These are phyloP conservation scores for Rhombomys opimus DNA, from an alignment of 2,113 vertebrate species.

Conservation along the genomic window DNA sequence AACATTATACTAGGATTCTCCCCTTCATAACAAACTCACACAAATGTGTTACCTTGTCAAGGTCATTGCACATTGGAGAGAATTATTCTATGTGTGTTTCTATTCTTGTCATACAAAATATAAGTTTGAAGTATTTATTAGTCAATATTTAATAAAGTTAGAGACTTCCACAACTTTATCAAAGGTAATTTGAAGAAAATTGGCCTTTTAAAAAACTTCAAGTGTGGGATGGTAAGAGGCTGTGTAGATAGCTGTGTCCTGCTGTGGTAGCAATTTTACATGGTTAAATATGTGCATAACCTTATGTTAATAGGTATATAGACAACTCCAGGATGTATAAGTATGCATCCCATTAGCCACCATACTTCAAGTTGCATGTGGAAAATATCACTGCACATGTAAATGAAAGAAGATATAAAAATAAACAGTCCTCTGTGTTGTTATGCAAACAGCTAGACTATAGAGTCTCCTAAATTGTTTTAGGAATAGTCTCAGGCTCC, in stretches of 20 bases:
- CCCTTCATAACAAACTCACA: neutral
- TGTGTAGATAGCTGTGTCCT: neutral
- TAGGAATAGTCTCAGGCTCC: neutral
- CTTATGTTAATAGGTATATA: neutral
- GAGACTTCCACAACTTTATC: neutral
- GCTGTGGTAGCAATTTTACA: neutral
- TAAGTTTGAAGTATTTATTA: neutral
- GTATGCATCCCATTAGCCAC: neutral
- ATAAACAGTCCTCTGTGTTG: neutral
- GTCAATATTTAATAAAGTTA: neutral
- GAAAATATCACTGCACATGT: neutral
- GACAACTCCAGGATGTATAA: neutral
- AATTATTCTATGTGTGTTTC: neutral
- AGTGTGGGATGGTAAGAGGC: neutral
- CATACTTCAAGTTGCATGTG: neutral
- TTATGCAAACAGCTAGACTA: conserved; percentile 15
- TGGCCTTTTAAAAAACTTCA: neutral
- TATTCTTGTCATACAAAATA: conserved; percentile 1
- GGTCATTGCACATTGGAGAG: neutral
- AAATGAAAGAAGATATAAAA: conserved; percentile 1
- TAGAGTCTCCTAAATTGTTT: neutral
- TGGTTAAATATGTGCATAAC: neutral
- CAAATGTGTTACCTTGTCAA: neutral
- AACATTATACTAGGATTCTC: neutral
- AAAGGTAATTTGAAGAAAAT: neutral